Base-by-base conservation (phyloP, 2,797 vertebrate genomes). In the Dallia pectoralis region DNA sequence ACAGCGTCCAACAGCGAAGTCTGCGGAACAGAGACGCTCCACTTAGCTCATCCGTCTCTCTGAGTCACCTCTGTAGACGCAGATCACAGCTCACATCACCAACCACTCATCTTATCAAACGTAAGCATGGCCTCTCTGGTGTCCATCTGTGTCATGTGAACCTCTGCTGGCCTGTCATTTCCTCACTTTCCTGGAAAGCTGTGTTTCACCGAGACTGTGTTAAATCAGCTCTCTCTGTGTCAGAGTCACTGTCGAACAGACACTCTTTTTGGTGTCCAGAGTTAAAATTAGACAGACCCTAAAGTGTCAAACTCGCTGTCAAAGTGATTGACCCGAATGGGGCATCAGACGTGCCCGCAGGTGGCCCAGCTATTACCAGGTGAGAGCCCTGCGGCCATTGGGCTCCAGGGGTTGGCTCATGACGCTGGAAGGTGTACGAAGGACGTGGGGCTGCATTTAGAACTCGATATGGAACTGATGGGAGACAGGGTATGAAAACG, bases 81-180 rank as follows among this genome's bases (percentile, higher is more conserved):
- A 77, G 40, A 85, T 84, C 83, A 67, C 78, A 77, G 40, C 86
- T 84, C 83, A 82, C 89, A 80, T 81, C 30, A 79, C 84, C 84
- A 85, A 82, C 81, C 85, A 64, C 62, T 32, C 30, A 19, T 87
- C 84, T 89, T 88, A 89, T 89, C 86, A 87, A 68, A 51, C 73
- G 78, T 80, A 87, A 88, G 91, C 88, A 88, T 74, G 88, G 91
- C 89, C 88, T 66, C 71, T 51, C n/a, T n/a, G n/a, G 7, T 80
- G 77, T 82, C 82, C 47, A 44, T 72, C 14, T 86, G 78, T 85
- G 87, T 89, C 87, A 90, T 88, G 89, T 88, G 83, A 87, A 89
- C 87, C 83, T 81, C 79, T 71, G 74, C 86, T 90, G 85, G 87
- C 90, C 91, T 92, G 91, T 92, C 91, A 92, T 92, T 92, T 91